Evolutionary conservation across 2,888 invertebrate species (phyloP).

Genomic region (Monopis laevigella): DNA sequence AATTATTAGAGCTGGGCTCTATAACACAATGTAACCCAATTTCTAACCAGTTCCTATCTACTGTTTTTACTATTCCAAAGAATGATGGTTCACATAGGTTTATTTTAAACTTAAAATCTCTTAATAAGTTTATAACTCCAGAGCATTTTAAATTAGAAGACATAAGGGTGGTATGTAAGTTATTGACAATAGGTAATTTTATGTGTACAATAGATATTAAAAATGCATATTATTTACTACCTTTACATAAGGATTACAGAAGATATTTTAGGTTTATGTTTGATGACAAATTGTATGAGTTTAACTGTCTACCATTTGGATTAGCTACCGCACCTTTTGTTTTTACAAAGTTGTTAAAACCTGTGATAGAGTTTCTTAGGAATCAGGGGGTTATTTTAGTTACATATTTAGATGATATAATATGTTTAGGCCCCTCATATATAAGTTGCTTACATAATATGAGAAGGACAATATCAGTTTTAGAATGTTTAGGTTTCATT

Average conservation of each 20-base stretch:
- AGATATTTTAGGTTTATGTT: constrained; percentile 17
- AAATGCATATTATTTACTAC: constrained; percentile 16
- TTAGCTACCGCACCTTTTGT: constrained; percentile 15
- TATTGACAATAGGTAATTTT: constrained; percentile 10
- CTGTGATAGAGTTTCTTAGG: constrained; percentile 9
- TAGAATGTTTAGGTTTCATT: constrained; percentile 14
- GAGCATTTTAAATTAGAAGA: constrained; percentile 19
- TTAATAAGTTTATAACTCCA: constrained; percentile 12
- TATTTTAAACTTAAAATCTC: constrained; percentile 16
- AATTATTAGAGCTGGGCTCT: constrained; percentile 11
- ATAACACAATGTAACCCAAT: constrained; percentile 10
- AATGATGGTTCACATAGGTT: constrained; percentile 15
- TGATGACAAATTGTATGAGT: constrained; percentile 14
- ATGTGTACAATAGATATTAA: constrained; percentile 15
- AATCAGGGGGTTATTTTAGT: constrained; percentile 6
- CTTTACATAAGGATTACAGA: constrained; percentile 9
- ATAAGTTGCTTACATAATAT: constrained; percentile 8
- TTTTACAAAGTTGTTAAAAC: constrained; percentile 16
- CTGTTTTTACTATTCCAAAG: constrained; percentile 15
- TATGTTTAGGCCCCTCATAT: constrained; percentile 11
- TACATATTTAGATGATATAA: constrained; percentile 15
- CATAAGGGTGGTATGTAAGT: constrained; percentile 13
- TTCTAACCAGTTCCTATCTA: constrained; percentile 14
- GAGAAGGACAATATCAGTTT: not conserved
- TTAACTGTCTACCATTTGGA: constrained; percentile 16